Base-by-base conservation (phyloP, 1,140 invertebrate genomes). In the Tachypleus tridentatus region DNA sequence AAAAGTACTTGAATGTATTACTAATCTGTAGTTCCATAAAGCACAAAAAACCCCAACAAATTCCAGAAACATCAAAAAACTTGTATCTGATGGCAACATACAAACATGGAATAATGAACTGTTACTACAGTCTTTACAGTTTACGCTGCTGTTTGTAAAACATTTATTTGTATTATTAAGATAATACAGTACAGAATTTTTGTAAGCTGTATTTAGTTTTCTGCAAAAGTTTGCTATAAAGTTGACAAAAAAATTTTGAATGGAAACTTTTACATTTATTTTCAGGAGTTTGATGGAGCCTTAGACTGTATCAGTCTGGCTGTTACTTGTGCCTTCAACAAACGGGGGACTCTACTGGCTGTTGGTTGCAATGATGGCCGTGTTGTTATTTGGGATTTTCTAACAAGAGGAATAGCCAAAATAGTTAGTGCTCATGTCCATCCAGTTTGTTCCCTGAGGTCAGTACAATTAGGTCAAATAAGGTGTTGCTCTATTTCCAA, bases 321-420 rank as follows among this genome's bases (percentile, higher is more conserved):
- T 9, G 87, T 97, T 11, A 97, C 94, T 3, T 98, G 93, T 80
- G 84, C 88, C 29, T 99, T 98, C 74, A 99, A 99, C 77, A 88
- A 94, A 76, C 82, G 93, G 71, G 95, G 96, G n/a, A 97, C 94
- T 4, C 78, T 98, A 47, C 77, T 99, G 61, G 96, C 95, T 58
- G 96, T 99, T 5, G 97, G 97, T 5, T 98, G 95, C 75, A 99
- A 98, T 77, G 97, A 99, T 83, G 97, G 97, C 1, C 84, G 94
- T 71, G 91, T 99, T 74, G 93, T 98, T 64, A 87, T 99, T 68
- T 98, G 95, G 94, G 97, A 99, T 80, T 98, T 98, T 77, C 78
- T 98, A 10, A 99, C 97, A 0, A 76, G 95, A 74, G 93, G 95
- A 60, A 97, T 97, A 70, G 93, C 93, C 6, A 98, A 98, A 82